These are phyloP conservation scores for Mesoligia furuncula DNA, from an alignment of 2,888 invertebrate genomes.

Conservation along the genomic window DNA sequence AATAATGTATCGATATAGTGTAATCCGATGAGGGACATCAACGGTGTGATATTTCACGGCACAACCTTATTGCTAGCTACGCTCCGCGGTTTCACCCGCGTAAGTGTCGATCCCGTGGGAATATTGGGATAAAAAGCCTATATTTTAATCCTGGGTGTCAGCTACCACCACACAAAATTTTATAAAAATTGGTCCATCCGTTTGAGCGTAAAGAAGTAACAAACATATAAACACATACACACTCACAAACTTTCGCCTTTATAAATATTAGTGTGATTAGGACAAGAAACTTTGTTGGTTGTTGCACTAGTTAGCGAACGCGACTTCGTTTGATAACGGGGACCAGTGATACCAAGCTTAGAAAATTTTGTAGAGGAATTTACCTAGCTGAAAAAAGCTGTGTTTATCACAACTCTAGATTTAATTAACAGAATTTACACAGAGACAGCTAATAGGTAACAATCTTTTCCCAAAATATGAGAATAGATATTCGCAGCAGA, in stretches of 20 bases:
- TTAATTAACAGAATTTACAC: not conserved
- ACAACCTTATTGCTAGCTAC: constrained; percentile 36
- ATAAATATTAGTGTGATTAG: too few relatives aligned
- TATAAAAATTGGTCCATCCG: too few relatives aligned
- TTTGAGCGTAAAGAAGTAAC: too few relatives aligned
- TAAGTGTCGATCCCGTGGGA: too few relatives aligned
- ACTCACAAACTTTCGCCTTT: too few relatives aligned
- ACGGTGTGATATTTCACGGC: constrained; percentile 60
- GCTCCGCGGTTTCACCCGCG: too few relatives aligned
- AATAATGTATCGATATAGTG: constrained; percentile 65
- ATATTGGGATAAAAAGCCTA: too few relatives aligned
- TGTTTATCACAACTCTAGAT: not conserved
- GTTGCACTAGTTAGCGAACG: constrained; percentile 38
- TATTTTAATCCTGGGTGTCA: too few relatives aligned
- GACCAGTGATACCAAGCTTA: not conserved
- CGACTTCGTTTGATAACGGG: constrained; percentile 21
- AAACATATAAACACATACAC: too few relatives aligned
- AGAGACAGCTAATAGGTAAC: not conserved
- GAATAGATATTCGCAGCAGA: not conserved
- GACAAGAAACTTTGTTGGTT: constrained; percentile 46
- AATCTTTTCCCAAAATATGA: not conserved
- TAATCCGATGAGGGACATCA: constrained; percentile 67
- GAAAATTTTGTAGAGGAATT: not conserved
- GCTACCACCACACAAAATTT: too few relatives aligned
- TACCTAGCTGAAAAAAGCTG: not conserved